A percentile compares a stretch with the other conserved stretches of the same genome.
phyloP scores from a whole-genome alignment of 1,140 invertebrate genomes.

The Eumaeus atala region DNA sequence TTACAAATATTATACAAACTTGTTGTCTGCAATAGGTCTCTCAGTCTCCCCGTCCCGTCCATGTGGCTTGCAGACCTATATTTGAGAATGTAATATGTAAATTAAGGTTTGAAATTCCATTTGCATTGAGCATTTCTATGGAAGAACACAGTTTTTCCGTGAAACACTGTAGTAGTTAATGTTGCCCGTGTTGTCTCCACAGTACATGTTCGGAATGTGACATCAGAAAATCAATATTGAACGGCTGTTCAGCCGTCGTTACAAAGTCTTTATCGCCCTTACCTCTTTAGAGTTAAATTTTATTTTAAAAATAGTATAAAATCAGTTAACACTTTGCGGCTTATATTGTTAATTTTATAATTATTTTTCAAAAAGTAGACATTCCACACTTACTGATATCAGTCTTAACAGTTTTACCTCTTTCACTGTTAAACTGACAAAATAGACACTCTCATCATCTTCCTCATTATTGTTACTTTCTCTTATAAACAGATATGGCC shows the following conservation, averaged over 20 bases:
- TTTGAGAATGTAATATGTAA: too few species aligned
- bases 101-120: too few species aligned
- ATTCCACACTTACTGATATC: neutral
- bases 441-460: slow-evolving; percentile 1
- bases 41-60: too few species aligned
- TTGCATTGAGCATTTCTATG: too few species aligned
- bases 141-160: too few species aligned
- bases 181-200: too few species aligned
- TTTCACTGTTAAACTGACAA: neutral
- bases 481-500: neutral
- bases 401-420: neutral
- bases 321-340: slow-evolving; percentile 1
- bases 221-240: slow-evolving; percentile 7
- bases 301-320: slow-evolving; percentile 8
- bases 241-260: neutral
- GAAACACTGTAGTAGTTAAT: too few species aligned
- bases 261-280: neutral
- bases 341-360: neutral
- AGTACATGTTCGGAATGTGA: slow-evolving; percentile 8
- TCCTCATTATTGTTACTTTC: neutral
- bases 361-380: slow-evolving; percentile 2
- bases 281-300: neutral
- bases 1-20: too few species aligned
- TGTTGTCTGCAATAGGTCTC: too few species aligned
- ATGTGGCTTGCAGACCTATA: too few species aligned